Percentiles rank a stretch among this genome's conserved stretches.
Evolutionary conservation across 2,797 vertebrate species (phyloP).

Genomic region (Rhabdomys pumilio): DNA sequence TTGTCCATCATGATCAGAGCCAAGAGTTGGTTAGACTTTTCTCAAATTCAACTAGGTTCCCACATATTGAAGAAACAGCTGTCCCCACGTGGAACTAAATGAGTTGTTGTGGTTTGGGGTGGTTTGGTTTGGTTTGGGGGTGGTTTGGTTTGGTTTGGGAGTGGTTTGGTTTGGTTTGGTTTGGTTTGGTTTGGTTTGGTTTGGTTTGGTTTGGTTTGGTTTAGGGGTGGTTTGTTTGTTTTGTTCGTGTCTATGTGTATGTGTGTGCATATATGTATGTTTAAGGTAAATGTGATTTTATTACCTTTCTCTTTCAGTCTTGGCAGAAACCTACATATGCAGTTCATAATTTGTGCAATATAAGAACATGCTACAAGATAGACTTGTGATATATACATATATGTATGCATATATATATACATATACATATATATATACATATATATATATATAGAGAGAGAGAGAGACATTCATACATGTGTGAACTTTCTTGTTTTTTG

Average conservation of each 20-base stretch:
- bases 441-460: too few relatives aligned
- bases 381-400: background rate
- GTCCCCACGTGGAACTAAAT: conserved; percentile 88
- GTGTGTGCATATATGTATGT: background rate
- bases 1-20: conserved; percentile 92
- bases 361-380: conserved; percentile 53
- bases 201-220: background rate
- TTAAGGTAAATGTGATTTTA: conserved; percentile 64
- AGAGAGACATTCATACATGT: background rate
- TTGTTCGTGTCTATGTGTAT: background rate
- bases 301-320: conserved; percentile 68
- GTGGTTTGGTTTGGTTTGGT: background rate
- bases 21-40: conserved; percentile 91
- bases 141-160: background rate
- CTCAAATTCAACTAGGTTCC: conserved; percentile 87
- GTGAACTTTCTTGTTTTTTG: conserved; percentile 38
- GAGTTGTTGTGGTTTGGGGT: background rate
- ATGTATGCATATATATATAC: too few relatives aligned
- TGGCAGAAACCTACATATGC: conserved; percentile 63
- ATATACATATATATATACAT: too few relatives aligned
- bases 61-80: conserved; percentile 91
- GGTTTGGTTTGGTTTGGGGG: background rate
- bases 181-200: background rate
- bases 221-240: background rate
- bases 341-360: conserved; percentile 31